These are phyloP conservation scores for Hyperoplus immaculatus DNA, from an alignment of 2,797 vertebrate genomes.

Conservation along the genomic window DNA sequence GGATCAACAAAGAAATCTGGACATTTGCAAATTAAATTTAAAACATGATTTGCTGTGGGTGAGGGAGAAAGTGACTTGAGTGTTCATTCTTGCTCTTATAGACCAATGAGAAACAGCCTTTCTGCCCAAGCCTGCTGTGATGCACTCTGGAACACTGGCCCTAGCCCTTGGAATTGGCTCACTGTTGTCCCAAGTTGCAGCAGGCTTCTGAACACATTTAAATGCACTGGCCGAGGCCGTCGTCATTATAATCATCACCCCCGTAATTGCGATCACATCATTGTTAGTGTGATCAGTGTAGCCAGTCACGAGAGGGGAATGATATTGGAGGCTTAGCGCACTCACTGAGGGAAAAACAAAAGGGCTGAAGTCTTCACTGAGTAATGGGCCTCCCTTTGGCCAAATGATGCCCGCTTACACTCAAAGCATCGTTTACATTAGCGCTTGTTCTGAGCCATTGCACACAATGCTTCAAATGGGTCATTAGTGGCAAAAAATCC, in stretches of 20 bases:
- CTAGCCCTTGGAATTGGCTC: conserved; percentile 11
- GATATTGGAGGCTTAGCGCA: conserved; percentile 51
- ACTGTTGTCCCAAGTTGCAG: conserved; percentile 25
- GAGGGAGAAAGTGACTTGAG: neutral
- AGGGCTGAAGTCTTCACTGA: conserved; percentile 62
- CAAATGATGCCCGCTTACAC: conserved; percentile 76
- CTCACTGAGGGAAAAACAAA: conserved; percentile 49
- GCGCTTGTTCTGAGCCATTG: conserved; percentile 73
- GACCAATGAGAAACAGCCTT: neutral
- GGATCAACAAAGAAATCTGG: neutral
- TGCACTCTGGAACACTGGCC: conserved; percentile 10
- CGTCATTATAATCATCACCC: conserved; percentile 59
- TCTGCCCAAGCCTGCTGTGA: conserved; percentile 7
- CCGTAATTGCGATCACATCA: conserved; percentile 72
- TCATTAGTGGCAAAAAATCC: conserved; percentile 76
- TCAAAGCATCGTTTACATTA: conserved; percentile 82
- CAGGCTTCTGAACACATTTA: conserved; percentile 50
- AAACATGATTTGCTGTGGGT: too few relatives aligned
- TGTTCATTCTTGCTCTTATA: conserved; percentile 13
- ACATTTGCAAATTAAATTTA: neutral
- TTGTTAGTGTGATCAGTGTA: conserved; percentile 67
- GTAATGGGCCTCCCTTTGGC: conserved; percentile 68
- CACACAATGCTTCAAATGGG: conserved; percentile 65
- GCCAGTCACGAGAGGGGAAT: conserved; percentile 64
- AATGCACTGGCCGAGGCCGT: conserved; percentile 57